These are phyloP conservation scores for Apodemia mormo DNA, from an alignment of 2,888 invertebrate genomes.

Conservation along the genomic window DNA sequence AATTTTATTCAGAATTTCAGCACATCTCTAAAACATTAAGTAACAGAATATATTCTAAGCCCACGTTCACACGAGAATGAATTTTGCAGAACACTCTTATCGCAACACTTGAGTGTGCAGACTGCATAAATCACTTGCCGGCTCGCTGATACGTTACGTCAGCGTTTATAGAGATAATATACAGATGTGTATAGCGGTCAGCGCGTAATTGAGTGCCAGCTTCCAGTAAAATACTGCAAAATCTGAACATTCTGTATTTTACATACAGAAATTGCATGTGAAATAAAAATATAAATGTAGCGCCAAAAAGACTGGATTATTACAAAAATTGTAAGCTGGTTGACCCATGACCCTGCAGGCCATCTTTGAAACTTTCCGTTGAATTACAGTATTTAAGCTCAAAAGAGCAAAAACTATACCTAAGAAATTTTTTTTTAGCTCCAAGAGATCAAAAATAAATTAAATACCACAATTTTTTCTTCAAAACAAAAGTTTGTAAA, in stretches of 20 bases:
- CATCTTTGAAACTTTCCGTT: no score
- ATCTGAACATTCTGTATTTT: not conserved
- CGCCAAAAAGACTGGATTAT: no score
- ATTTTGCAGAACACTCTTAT: slow-evolving; percentile 33
- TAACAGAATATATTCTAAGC: slow-evolving; percentile 21
- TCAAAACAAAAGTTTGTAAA: no score
- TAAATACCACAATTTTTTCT: no score
- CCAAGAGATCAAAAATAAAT: no score
- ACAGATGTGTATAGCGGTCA: slow-evolving; percentile 14
- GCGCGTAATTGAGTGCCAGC: slow-evolving; percentile 10
- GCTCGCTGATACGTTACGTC: slow-evolving; percentile 33
- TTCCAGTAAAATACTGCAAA: slow-evolving; percentile 12
- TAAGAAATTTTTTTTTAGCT: no score
- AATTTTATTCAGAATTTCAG: slow-evolving; percentile 17
- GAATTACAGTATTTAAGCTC: no score
- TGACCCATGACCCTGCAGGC: no score
- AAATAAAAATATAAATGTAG: no score
- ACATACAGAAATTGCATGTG: not conserved
- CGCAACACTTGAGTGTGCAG: slow-evolving; percentile 36
- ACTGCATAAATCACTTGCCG: slow-evolving; percentile 39
- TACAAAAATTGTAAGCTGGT: no score
- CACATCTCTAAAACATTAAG: slow-evolving; percentile 10
- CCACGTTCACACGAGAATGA: slow-evolving; percentile 33
- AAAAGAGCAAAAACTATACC: no score
- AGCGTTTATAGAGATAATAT: slow-evolving; percentile 22